Evolutionary conservation across 2,888 invertebrate genomes (phyloP), one percentile per base, ranked within the genome.

Genomic region (Lithophane socia): DNA sequence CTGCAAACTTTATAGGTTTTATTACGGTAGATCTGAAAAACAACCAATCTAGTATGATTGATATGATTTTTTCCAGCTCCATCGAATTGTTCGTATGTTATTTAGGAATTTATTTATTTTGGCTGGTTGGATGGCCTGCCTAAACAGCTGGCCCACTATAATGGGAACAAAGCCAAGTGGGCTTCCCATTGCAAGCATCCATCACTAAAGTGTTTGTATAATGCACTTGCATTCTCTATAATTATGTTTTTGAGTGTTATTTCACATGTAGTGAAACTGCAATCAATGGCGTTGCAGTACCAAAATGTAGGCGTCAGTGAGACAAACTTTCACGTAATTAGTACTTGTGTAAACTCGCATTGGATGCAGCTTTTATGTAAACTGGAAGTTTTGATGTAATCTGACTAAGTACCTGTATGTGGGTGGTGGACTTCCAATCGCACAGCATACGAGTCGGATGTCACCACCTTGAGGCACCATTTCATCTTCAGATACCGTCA

Each of bases 401-500:
- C 16, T 37, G 10, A 64, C 3, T 18, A n/a, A 10, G 7, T 95
- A 98, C 97, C 97, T 98, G 94, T 98, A 98, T 12, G 97, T 97
- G 0, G 98, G 98, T 1, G 98, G 97, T 13, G 98, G 98, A 88
- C 97, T 97, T 66, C 98, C 98, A 87, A 98, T 97, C 4, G 98
- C 98, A 65, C 97, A 97, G 92, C 98, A 98, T 5, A 97, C 97
- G 21, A 98, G 96, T 83, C 98, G 97, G 75, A 98, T 97, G 87
- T 98, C 97, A 44, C 97, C 97, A n/a, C 98, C 98, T 88, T 97
- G 97, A 71, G 97, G 97, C 8, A 97, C 97, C 71, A 97, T 97
- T 78, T 95, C 97, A 75, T 97, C 97, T 80, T 97, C 97, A 60
- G 98, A 97, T 61, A 98, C 97, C 66, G 98, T 97, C 90, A 98